Conservation (phyloP, 2,888 invertebrate species). For the Venustoraphidia nigricollis region DNA sequence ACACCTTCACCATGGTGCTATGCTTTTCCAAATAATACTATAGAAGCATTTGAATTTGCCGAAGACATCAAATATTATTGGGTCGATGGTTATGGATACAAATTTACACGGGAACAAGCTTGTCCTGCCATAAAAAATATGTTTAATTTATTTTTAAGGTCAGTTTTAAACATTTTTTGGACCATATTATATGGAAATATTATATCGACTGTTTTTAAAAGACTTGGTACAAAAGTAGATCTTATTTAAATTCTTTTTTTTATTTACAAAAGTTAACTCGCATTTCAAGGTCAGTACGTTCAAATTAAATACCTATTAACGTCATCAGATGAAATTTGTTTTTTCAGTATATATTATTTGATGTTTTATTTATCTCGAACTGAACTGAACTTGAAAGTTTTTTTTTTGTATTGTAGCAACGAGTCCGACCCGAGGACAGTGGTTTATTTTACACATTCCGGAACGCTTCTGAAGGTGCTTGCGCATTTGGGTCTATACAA, state of each 20-base stretch:
- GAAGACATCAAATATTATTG: slow-evolving; percentile 69
- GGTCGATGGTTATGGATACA: slow-evolving; percentile 66
- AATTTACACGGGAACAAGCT: slow-evolving; percentile 57
- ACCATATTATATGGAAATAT: too few species aligned
- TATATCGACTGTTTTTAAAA: too few species aligned
- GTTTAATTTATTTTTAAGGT: slow-evolving; percentile 49
- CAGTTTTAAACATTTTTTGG: slow-evolving; percentile 17
- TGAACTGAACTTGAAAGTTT: background rate
- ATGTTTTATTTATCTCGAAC: background rate
- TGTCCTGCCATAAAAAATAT: slow-evolving; percentile 58
- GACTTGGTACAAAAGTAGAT: too few species aligned
- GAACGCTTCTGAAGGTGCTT: slow-evolving; percentile 60
- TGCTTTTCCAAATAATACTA: slow-evolving; percentile 43
- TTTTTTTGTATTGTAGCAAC: slow-evolving; percentile 14
- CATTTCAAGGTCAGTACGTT: too few species aligned
- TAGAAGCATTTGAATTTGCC: slow-evolving; percentile 48
- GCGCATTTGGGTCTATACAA: slow-evolving; percentile 57
- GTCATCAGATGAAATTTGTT: too few species aligned
- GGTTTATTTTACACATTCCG: slow-evolving; percentile 71
- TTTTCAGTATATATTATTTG: too few species aligned
- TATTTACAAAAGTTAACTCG: too few species aligned
- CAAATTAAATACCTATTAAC: too few species aligned
- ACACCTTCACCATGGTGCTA: slow-evolving; percentile 64
- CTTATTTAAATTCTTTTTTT: too few species aligned
- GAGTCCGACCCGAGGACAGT: slow-evolving; percentile 29